Base-by-base conservation (phyloP, 2,888 invertebrate species). In the Erpobdella octoculata region DNA sequence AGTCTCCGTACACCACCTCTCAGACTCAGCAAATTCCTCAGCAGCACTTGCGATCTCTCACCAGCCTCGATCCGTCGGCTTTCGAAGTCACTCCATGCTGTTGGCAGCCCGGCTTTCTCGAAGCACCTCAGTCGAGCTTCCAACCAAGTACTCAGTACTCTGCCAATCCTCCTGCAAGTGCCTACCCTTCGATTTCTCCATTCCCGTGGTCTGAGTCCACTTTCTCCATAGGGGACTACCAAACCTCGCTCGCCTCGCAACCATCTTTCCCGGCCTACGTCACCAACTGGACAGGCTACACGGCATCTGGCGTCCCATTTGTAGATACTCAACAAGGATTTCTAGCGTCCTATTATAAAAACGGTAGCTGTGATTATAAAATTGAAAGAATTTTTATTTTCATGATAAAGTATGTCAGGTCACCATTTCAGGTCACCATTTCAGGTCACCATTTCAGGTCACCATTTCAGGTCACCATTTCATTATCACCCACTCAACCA, bases 231-330 rank as follows among this genome's bases (percentile, higher is more conserved):
- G 48, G 35, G n/a, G 71, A 71, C 35, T 71, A 71, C 61, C 66
- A 65, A 38, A 9, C 31, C 36, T 28, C 33, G 5, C 48, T 66
- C 37, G 31, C 58, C 3, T 9, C 70, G 0, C 64, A 64, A n/a
- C 70, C 59, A 5, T 46, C 71, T n/a, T 71, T 71, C 35, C 53
- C 71, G 1, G 15, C 71, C 12, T 71, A 71, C 66, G 62, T 71
- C 1, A 21, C 48, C 31, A 67, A 67, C 25, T 66, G 67, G 59
- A 21, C 48, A 25, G 31, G 53, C 3, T 71, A 64, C 12, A 33
- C 31, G 2, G 8, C 66, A 36, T 62, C 62, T 21, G 5, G 36
- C 6, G 58, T 48, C 5, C 46, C 69, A 12, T 35, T 69, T 33
- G 25, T 69, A n/a, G 69, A 69, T 18, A 35, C 31, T n/a, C 58